Evolutionary conservation across 2,888 invertebrate genomes (phyloP).

Genomic region (Drosophila bunnanda): DNA sequence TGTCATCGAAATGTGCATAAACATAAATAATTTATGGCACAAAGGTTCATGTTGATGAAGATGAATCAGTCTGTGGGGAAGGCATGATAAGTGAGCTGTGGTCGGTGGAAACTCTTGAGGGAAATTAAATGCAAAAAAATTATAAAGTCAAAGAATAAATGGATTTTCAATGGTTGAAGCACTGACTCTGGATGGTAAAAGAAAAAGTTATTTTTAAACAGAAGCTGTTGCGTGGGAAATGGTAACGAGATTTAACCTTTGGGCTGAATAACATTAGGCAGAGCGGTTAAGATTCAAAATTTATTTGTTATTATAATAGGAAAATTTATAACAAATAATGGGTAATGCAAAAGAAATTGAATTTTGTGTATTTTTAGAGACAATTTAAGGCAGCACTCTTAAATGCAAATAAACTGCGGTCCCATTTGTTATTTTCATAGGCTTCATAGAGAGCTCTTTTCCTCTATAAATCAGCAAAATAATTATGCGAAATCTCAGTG

Average conservation of each 20-base stretch:
- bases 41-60: slow-evolving; percentile 39
- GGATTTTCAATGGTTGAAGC: slow-evolving; percentile 19
- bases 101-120: slow-evolving; percentile 21
- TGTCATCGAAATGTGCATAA: slow-evolving; percentile 56
- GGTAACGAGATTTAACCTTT: neutral
- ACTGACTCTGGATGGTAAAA: neutral
- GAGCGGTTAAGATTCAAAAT: neutral
- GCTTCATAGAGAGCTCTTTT: slow-evolving; percentile 43
- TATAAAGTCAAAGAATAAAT: slow-evolving; percentile 16
- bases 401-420: neutral
- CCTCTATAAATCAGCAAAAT: slow-evolving; percentile 69
- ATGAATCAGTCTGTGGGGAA: slow-evolving; percentile 19
- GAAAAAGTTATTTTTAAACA: slow-evolving; percentile 4
- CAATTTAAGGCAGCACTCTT: neutral
- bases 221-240: neutral
- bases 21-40: slow-evolving; percentile 50
- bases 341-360: neutral
- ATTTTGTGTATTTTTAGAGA: neutral
- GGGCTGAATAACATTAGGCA: neutral
- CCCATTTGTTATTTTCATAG: slow-evolving; percentile 8
- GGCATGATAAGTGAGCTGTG: slow-evolving; percentile 35
- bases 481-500: slow-evolving; percentile 72
- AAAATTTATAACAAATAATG: neutral
- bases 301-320: neutral
- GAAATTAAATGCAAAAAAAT: slow-evolving; percentile 37